Evolutionary conservation across 1,140 invertebrate genomes (phyloP), one percentile per base, ranked within the genome.

Genomic region (Drosophila littoralis): DNA sequence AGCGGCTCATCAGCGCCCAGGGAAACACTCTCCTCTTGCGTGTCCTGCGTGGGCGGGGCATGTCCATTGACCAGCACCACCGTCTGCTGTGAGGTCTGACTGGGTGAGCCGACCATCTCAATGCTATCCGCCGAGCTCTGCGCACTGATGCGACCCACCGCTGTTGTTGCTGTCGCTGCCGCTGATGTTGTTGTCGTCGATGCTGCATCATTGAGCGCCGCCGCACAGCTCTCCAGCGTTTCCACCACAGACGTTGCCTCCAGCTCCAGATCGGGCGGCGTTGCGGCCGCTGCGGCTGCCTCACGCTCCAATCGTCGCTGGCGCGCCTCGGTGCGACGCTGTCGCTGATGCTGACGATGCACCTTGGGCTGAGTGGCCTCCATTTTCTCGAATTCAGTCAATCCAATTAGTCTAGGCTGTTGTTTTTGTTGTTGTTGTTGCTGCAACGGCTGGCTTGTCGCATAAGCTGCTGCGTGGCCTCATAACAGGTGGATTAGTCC

Each of bases 281-380:
- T 63, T 40, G 69, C 61, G 6, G 46, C 59, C 12, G 67, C 65
- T 1, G 84, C 80, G 8, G 81, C 84, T 43, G 84, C 85, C 48
- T 90, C 84, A 12, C 85, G 70, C 15, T 89, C 81, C 64, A 85
- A 32, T 3, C 85, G 85, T 61, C 86, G 69, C 51, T 90, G 86
- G 13, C 86, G 83, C 22, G 86, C 81, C 68, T 91, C 90, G 7
- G 88, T 91, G 48, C 91, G 91, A 5, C 83, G 79, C 61, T 88
- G 83, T 36, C 91, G 85, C 58, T 91, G 89, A 51, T 91, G 90
- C 75, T 92, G 91, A 36, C 85, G 89, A 90, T 92, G 91, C 67
- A 92, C 91, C 75, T 92, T 92, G 57, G 89, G 89, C 63, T 82
- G 79, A 8, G 48, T 77, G 61, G 77, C 60, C 71, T 91, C 90